Percentiles rank a stretch among this genome's conserved stretches.
These are phyloP conservation scores for Cacatua alba DNA, from an alignment of 2,113 vertebrate genomes.

Conservation along the genomic window DNA sequence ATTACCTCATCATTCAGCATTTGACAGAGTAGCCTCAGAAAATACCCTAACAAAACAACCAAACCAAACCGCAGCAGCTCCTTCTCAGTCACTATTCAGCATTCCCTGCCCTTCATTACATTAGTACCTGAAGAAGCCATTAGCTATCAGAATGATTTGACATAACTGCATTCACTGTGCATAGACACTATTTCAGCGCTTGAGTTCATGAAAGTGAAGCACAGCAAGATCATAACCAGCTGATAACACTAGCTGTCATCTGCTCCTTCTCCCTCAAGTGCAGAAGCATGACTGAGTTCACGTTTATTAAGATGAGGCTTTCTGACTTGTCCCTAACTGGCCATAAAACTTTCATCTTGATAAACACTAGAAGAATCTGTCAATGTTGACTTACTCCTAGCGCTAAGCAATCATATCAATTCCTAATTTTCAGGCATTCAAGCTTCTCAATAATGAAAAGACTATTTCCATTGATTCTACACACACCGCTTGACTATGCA, in stretches of 20 bases:
- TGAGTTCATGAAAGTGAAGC: neutral
- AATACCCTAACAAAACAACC: neutral
- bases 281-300: neutral
- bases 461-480: neutral
- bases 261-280: neutral
- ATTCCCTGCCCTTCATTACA: neutral
- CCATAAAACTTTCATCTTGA: neutral
- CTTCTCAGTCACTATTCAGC: neutral
- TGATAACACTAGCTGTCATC: neutral
- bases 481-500: neutral
- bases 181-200: neutral
- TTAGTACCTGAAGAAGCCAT: neutral
- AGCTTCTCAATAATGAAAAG: constrained; percentile 18
- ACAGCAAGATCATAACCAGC: neutral
- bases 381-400: neutral
- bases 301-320: neutral
- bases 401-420: neutral
- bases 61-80: neutral
- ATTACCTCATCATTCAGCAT: neutral
- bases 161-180: fast-evolving
- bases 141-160: neutral
- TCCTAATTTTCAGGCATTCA: neutral
- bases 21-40: neutral
- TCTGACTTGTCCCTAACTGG: neutral
- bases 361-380: neutral